Evolutionary conservation across 1,140 invertebrate species (phyloP).

Genomic region (Frieseomelitta varia): DNA sequence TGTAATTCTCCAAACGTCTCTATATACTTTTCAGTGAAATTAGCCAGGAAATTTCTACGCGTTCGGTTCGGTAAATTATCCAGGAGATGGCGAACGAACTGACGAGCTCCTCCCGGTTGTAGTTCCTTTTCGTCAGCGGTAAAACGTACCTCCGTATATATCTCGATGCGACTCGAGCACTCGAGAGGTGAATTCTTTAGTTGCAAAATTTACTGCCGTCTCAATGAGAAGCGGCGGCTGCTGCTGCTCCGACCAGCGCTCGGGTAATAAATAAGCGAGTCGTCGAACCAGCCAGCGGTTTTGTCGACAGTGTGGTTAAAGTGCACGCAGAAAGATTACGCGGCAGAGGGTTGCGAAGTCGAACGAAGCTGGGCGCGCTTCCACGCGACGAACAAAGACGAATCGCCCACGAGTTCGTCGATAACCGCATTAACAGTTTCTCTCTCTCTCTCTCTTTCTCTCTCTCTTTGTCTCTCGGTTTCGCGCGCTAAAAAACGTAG

Average conservation of each 20-base stretch:
- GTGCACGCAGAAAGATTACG: background rate
- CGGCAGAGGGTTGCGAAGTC: too few relatives aligned
- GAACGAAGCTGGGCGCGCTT: background rate
- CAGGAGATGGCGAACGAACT: too few relatives aligned
- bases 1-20: background rate
- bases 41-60: background rate
- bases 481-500: background rate
- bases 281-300: background rate
- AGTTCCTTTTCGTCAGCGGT: background rate
- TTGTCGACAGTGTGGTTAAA: background rate
- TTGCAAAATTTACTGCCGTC: background rate
- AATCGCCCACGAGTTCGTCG: conserved; percentile 43
- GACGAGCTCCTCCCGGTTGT: background rate
- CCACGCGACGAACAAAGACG: conserved; percentile 32
- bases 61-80: background rate
- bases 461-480: conserved; percentile 7
- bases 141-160: background rate
- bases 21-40: background rate
- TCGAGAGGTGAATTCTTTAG: background rate
- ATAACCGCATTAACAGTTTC: conserved; percentile 58
- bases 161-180: background rate
- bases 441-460: conserved; percentile 10
- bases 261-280: conserved; percentile 1
- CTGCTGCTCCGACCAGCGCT: too few relatives aligned
- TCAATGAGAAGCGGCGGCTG: background rate